Evolutionary conservation across 1,140 invertebrate genomes (phyloP).

Genomic region (Asbolus verrucosus): DNA sequence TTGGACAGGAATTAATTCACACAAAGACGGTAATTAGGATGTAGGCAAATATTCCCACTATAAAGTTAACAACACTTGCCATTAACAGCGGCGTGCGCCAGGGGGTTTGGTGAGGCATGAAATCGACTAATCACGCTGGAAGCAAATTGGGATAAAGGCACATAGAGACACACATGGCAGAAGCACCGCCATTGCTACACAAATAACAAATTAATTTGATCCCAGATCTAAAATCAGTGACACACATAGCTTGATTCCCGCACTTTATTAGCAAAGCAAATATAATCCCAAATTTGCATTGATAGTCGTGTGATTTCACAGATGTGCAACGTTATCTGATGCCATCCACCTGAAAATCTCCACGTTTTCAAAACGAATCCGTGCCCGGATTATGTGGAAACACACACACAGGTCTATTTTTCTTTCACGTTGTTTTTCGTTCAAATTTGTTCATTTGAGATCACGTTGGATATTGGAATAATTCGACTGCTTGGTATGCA

Average conservation of each 20-base stretch:
- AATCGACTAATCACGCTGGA: conserved; percentile 43
- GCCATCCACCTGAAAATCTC: conserved; percentile 17
- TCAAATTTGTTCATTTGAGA: neutral
- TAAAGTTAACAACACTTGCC: conserved; percentile 42
- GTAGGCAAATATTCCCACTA: conserved; percentile 39
- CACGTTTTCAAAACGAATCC: conserved; percentile 10
- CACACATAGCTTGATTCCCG: conserved; percentile 37
- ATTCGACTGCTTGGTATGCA: neutral
- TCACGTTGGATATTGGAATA: neutral
- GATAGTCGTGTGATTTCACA: conserved; percentile 41
- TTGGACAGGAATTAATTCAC: conserved; percentile 19
- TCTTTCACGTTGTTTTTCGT: conserved; percentile 1
- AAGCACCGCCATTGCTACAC: conserved; percentile 27
- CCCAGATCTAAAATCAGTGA: conserved; percentile 35
- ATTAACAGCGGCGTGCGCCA: conserved; percentile 28
- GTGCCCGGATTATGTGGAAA: conserved; percentile 10
- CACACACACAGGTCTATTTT: conserved; percentile 9
- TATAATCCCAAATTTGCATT: conserved; percentile 47
- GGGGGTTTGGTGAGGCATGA: conserved; percentile 39
- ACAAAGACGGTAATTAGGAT: conserved; percentile 38
- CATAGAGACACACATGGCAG: conserved; percentile 27
- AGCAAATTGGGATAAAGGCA: conserved; percentile 40
- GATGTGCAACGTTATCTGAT: conserved; percentile 33
- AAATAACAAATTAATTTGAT: conserved; percentile 47
- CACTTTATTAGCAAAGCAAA: conserved; percentile 48